A percentile compares a stretch with the other conserved stretches of the same genome.
Conservation (phyloP, 2,113 vertebrate species). For the Meles meles region DNA sequence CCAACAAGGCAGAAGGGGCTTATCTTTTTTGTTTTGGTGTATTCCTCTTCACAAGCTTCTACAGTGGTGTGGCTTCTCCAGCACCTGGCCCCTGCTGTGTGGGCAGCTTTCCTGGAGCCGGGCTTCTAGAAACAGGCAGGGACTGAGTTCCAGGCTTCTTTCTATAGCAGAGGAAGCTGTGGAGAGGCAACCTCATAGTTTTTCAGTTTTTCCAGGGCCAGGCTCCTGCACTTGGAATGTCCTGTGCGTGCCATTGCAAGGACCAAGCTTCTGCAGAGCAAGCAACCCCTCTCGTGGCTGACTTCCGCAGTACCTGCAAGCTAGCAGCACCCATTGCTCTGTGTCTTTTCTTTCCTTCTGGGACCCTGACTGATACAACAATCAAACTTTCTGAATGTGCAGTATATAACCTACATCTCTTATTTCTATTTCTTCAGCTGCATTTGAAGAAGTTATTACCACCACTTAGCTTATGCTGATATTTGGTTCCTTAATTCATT, state of each 20-base stretch:
- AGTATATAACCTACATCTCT: neutral
- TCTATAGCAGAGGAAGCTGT: neutral
- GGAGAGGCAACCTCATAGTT: neutral
- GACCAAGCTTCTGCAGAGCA: too few species aligned
- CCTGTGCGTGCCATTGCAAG: neutral
- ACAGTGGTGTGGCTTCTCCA: neutral
- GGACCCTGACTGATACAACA: neutral
- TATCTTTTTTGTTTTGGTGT: neutral
- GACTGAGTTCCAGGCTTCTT: neutral
- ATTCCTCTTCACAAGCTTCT: neutral
- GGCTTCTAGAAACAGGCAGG: neutral
- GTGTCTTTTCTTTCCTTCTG: neutral
- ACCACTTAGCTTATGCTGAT: neutral
- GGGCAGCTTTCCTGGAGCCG: neutral
- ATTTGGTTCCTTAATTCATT: neutral
- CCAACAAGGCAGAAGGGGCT: fast-evolving
- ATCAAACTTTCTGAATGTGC: neutral
- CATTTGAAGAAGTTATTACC: neutral
- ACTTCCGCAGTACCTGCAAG: neutral
- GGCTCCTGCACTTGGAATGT: neutral
- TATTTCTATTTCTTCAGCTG: neutral
- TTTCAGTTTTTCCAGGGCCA: neutral
- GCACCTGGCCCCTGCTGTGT: too few species aligned
- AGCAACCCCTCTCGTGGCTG: neutral
- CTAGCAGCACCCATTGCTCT: neutral